Percentiles rank a stretch among this genome's conserved stretches.
phyloP scores from a whole-genome alignment of 2,888 invertebrate genomes.

The Hemithea aestivaria region DNA sequence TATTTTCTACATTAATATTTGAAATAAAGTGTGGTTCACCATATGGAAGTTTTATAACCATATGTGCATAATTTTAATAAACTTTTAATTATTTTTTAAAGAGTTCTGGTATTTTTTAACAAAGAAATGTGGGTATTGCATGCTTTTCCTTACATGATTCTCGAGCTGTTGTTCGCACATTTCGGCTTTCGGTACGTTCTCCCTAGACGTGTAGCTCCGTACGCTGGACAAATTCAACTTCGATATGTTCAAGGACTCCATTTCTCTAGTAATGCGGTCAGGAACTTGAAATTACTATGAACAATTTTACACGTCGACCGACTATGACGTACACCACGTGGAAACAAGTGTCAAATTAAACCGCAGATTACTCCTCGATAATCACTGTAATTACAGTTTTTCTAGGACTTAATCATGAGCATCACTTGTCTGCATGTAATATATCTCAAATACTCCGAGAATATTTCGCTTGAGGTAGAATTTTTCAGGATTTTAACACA shows the following conservation, averaged over 20 bases:
- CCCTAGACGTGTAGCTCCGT: conserved; percentile 46
- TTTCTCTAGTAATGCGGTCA: conserved; percentile 39
- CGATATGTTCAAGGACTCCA: conserved; percentile 71
- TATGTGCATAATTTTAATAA: neutral
- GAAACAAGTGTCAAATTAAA: conserved; percentile 66
- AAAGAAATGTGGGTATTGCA: too few species aligned
- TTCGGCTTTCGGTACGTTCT: conserved; percentile 46
- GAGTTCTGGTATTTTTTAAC: too few species aligned
- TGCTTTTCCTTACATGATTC: conserved; percentile 46
- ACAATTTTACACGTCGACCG: conserved; percentile 67
- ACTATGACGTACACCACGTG: conserved; percentile 72
- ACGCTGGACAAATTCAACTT: conserved; percentile 65
- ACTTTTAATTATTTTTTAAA: conserved; percentile 8
- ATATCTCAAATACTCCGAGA: conserved; percentile 22
- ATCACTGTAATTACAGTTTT: conserved; percentile 30
- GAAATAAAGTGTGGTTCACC: too few species aligned
- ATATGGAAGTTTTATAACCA: neutral
- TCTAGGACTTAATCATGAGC: conserved; percentile 28
- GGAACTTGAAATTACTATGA: conserved; percentile 39
- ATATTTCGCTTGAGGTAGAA: conserved; percentile 19
- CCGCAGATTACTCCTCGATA: conserved; percentile 34
- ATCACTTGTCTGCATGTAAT: conserved; percentile 36
- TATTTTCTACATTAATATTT: too few species aligned
- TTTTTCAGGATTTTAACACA: conserved; percentile 37
- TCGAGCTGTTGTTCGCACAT: conserved; percentile 49